Evolutionary conservation across 2,797 vertebrate species (phyloP), one percentile per base, ranked within the genome.

Genomic region (Neostethus bicornis): DNA sequence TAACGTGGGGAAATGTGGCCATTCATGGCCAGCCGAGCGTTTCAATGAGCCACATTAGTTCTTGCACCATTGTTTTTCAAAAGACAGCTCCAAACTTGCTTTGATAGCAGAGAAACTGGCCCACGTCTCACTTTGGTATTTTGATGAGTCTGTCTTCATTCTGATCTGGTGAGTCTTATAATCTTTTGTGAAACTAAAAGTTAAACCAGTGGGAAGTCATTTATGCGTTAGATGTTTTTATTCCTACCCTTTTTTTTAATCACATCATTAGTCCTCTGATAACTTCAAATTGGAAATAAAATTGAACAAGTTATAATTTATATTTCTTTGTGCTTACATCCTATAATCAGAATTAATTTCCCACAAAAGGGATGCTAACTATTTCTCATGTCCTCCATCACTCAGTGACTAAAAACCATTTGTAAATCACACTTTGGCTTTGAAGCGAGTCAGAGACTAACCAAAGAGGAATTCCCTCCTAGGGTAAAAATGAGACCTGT

Each of bases 401-500:
- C 87, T 89, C 88, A 86, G 84, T 89, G 80, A 69, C 80, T 84
- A 83, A 71, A 47, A 90, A 81, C 82, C 89, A 92, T 92, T 92
- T 92, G 90, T 91, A 90, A 91, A 81, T 92, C 86, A 91, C 92
- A 92, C 90, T 86, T 85, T 45, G 74, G 79, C 85, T 91, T 92
- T 91, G 81, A 91, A 92, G 89, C 74, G 74, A 85, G 79, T 80
- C 72, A 59, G 83, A 77, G 77, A 75, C 77, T 84, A 68, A 74
- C 71, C 28, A 68, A 69, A 73, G 83, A 89, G 75, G 63, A 86
- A 89, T 90, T 90, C 86, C 81, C 83, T 88, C 66, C 77, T 81
- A 88, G 83, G 80, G 76, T 42, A 78, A 85, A 86, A 83, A 87
- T 79, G 73, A 89, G 88, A 80, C 88, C 87, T 89, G 85, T 92